Percentiles rank a stretch among this genome's conserved stretches.
Evolutionary conservation across 2,113 vertebrate genomes (phyloP).

Genomic region (Anthoscopus minutus): DNA sequence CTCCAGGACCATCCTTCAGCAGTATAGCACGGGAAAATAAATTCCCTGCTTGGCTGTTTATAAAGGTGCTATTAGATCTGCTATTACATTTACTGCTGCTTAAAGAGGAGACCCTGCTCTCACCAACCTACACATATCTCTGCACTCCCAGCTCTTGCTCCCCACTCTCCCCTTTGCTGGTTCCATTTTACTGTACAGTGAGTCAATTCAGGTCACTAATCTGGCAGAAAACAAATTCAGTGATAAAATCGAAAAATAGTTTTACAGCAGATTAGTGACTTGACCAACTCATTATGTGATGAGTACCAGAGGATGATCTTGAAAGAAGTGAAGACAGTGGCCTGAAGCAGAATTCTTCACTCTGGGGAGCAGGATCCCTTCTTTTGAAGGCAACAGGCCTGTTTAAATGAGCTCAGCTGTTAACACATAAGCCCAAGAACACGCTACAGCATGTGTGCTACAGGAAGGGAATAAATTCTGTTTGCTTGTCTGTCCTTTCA

Average conservation of each 20-base stretch:
- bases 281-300: neutral
- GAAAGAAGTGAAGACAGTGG: neutral
- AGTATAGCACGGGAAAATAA: neutral
- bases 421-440: neutral
- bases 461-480: neutral
- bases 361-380: too few relatives aligned
- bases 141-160: neutral
- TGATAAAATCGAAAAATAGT: neutral
- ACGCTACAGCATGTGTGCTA: accelerated
- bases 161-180: neutral
- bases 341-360: neutral
- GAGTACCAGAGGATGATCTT: neutral
- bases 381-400: neutral
- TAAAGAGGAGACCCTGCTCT: neutral
- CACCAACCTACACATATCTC: neutral
- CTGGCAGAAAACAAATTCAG: neutral
- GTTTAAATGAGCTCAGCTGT: neutral
- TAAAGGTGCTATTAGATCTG: neutral
- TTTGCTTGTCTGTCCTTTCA: neutral
- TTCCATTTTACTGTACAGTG: neutral
- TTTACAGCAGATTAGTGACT: neutral
- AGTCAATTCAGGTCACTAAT: neutral
- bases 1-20: neutral
- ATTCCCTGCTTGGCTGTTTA: neutral
- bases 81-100: neutral